Evolutionary conservation across 2,797 vertebrate species (phyloP).

Genomic region (Eupleurogrammus muticus): DNA sequence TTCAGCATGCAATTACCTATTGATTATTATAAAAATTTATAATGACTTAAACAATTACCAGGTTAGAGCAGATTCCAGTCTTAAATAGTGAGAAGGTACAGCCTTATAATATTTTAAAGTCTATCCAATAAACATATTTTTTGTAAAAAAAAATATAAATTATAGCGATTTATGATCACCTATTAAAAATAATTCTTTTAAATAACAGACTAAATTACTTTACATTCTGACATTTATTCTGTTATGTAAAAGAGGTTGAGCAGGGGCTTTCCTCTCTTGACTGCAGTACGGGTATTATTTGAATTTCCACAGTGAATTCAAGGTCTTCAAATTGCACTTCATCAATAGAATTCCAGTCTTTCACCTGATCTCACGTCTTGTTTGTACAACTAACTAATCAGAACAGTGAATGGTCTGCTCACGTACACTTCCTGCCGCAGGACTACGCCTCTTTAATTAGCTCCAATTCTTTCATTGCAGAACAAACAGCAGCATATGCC

Average conservation of each 20-base stretch:
- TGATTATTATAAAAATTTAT: no score
- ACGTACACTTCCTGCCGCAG: conserved; percentile 69
- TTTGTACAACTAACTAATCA: conserved; percentile 76
- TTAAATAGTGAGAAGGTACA: no score
- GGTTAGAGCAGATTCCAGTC: no score
- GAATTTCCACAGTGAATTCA: conserved; percentile 66
- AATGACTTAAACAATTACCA: no score
- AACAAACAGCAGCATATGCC: conserved; percentile 81
- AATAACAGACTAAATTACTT: no score
- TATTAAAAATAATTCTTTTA: no score
- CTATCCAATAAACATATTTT: no score
- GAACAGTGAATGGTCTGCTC: conserved; percentile 73
- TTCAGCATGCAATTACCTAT: no score
- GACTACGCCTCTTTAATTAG: conserved; percentile 74
- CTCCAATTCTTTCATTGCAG: conserved; percentile 72
- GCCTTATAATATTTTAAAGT: no score
- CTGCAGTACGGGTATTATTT: conserved; percentile 50
- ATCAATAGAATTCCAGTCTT: conserved; percentile 66
- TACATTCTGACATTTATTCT: no score
- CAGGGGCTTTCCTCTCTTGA: conserved; percentile 20
- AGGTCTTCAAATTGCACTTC: conserved; percentile 54
- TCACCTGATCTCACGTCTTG: conserved; percentile 58
- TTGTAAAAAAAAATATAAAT: no score
- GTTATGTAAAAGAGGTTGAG: conserved; percentile 1
- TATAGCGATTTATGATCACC: no score